Percentiles rank a stretch among this genome's conserved stretches.
Evolutionary conservation across 2,888 invertebrate species (phyloP).

Genomic region (Tetanocera ferruginea): DNA sequence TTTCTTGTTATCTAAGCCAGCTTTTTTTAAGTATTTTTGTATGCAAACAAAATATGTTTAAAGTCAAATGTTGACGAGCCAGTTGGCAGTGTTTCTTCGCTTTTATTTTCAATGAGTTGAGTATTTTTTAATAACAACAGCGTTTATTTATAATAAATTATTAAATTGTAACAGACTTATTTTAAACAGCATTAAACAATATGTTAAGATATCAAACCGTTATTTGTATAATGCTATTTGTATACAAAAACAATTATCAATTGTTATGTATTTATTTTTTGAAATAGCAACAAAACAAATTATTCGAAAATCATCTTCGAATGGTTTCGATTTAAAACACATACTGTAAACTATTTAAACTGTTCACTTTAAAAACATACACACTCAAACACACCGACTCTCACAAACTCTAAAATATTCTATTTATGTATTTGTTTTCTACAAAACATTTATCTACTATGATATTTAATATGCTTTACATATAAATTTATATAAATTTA

Average conservation of each 20-base stretch:
- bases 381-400: constrained; percentile 19
- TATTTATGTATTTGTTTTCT: not conserved
- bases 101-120: not conserved
- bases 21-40: no score
- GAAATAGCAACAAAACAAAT: constrained; percentile 1
- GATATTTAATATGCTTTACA: not conserved
- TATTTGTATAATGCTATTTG: no score
- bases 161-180: constrained; percentile 7
- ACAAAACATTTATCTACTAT: not conserved
- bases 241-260: no score
- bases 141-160: not conserved
- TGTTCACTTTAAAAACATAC: not conserved
- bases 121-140: not conserved
- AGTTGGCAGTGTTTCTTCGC: not conserved
- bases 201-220: no score
- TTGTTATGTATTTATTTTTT: constrained; percentile 1
- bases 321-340: no score
- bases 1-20: no score
- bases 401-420: not conserved
- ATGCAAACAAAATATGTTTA: no score
- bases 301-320: no score
- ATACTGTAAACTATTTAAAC: no score
- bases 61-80: no score
- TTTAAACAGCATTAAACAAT: no score
- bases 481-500: not conserved